These are phyloP conservation scores for Ormyrus pomaceus DNA, from an alignment of 2,888 invertebrate species.

Conservation along the genomic window DNA sequence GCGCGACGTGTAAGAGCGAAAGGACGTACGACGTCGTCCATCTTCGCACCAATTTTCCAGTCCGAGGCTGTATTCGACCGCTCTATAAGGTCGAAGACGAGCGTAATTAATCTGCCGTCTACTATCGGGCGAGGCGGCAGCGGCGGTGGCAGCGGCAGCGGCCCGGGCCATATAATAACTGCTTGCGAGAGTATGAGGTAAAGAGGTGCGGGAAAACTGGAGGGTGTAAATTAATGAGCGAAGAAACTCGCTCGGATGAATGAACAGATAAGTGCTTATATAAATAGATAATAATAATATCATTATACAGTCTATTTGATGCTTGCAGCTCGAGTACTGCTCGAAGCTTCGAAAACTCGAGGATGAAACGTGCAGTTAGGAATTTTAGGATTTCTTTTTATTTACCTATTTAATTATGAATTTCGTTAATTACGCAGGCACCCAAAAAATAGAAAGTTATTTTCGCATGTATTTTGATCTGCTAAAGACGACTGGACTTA, in stretches of 20 bases:
- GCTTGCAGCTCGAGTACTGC: no score
- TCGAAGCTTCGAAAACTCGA: no score
- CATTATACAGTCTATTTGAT: no score
- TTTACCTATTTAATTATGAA: no score
- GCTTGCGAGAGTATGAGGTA: neutral
- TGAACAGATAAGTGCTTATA: no score
- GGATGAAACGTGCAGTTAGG: no score
- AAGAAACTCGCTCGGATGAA: neutral
- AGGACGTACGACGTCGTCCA: constrained; percentile 9
- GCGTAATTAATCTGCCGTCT: constrained; percentile 44
- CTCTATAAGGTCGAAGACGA: constrained; percentile 1
- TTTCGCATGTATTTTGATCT: no score
- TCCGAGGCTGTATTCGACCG: constrained; percentile 9
- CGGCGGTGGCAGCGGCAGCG: neutral
- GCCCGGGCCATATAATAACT: constrained; percentile 1
- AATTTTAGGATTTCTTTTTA: no score
- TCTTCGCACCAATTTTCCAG: constrained; percentile 30
- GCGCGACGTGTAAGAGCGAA: constrained; percentile 11
- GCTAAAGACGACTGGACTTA: no score
- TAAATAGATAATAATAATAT: no score
- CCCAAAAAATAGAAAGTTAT: no score
- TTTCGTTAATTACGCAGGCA: no score
- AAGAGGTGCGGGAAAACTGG: neutral
- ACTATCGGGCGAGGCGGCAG: neutral
- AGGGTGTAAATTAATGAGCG: neutral